phyloP scores from a whole-genome alignment of 2,113 vertebrate species.

The Rafetus swinhoei region DNA sequence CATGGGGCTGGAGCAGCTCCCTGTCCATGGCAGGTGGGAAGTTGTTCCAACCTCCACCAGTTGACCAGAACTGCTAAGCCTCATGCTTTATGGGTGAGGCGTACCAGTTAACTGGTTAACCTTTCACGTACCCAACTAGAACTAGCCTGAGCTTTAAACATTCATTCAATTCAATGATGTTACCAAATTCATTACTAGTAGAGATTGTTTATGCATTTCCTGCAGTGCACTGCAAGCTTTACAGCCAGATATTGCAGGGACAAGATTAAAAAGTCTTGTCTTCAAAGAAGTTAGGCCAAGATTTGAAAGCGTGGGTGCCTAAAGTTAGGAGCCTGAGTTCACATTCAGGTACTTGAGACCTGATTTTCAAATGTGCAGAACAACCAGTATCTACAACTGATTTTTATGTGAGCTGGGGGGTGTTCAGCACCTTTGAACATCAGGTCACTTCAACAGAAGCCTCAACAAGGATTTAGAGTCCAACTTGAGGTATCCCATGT shows the following conservation, averaged over 20 bases:
- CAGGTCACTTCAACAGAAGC: background rate
- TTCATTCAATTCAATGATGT: fast-evolving
- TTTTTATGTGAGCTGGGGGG: background rate
- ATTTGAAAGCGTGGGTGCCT: background rate
- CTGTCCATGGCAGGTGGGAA: too few species aligned
- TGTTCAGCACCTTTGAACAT: background rate
- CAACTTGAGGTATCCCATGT: background rate
- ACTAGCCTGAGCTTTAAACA: fast-evolving
- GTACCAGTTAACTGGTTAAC: too few species aligned
- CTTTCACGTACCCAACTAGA: background rate
- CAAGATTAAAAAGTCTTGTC: background rate
- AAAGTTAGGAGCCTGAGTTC: background rate
- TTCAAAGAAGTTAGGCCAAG: background rate
- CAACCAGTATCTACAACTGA: background rate
- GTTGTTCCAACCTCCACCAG: too few species aligned
- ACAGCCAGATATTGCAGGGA: background rate
- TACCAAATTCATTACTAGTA: background rate
- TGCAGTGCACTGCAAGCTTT: background rate
- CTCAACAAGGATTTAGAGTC: background rate
- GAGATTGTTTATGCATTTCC: background rate
- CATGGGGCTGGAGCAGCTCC: too few species aligned
- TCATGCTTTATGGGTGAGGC: too few species aligned
- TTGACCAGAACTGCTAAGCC: too few species aligned
- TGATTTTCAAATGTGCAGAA: background rate
- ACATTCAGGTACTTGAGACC: background rate